These are phyloP conservation scores for Seira sanloemensis DNA, from an alignment of 2,888 invertebrate species.

Conservation along the genomic window DNA sequence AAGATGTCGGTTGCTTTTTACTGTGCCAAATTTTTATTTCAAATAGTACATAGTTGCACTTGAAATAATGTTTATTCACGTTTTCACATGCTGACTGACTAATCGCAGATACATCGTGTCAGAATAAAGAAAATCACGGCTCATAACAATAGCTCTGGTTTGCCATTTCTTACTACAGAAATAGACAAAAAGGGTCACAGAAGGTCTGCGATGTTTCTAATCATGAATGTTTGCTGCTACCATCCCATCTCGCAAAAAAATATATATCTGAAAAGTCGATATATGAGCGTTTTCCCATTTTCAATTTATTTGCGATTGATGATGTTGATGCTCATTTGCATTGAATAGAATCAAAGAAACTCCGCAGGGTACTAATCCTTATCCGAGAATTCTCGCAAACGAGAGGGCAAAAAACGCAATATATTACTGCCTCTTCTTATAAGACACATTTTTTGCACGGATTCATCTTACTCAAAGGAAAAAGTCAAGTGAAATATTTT, in stretches of 20 bases:
- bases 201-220: too few relatives aligned
- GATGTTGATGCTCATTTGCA: constrained; percentile 48
- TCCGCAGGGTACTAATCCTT: constrained; percentile 13
- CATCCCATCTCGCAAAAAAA: neutral
- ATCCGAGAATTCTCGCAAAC: neutral
- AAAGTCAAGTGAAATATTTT: neutral
- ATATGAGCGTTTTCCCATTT: neutral
- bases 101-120: neutral
- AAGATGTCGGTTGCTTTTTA: too few relatives aligned
- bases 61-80: neutral
- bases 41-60: neutral
- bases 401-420: neutral
- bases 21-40: too few relatives aligned
- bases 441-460: constrained; percentile 37
- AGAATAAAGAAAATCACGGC: too few relatives aligned
- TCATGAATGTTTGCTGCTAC: too few relatives aligned
- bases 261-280: neutral
- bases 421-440: neutral
- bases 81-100: neutral
- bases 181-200: neutral
- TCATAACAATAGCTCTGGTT: too few relatives aligned
- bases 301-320: constrained; percentile 30
- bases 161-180: too few relatives aligned
- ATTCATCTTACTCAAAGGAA: constrained; percentile 12
- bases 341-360: constrained; percentile 23